phyloP scores from a whole-genome alignment of 2,797 vertebrate species.

The Sebastes minor region DNA sequence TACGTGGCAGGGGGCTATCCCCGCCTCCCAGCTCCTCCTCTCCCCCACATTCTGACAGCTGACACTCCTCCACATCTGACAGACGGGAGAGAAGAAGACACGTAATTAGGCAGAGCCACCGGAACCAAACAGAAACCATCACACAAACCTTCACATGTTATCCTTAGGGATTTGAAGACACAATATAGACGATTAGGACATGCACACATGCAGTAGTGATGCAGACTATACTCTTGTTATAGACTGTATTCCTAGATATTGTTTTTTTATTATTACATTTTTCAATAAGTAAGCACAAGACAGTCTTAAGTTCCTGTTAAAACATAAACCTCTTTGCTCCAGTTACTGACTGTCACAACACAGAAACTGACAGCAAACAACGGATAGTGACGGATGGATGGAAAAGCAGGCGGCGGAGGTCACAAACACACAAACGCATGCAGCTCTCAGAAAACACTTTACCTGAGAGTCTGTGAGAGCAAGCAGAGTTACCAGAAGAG shows the following conservation, averaged over 20 bases:
- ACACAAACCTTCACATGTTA: not conserved
- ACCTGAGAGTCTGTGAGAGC: constrained; percentile 99
- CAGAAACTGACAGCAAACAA: not conserved
- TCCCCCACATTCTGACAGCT: constrained; percentile 84
- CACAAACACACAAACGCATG: constrained; percentile 49
- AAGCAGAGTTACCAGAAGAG: constrained; percentile 94
- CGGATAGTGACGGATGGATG: constrained; percentile 21
- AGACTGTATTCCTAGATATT: not conserved
- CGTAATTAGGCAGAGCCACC: not conserved
- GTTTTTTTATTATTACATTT: not conserved
- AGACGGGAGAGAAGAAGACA: constrained; percentile 2
- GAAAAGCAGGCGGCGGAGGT: constrained; percentile 20
- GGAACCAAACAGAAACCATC: not conserved
- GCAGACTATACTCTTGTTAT: constrained; percentile 3
- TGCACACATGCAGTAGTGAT: constrained; percentile 56
- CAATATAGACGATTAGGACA: constrained; percentile 8
- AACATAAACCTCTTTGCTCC: not conserved
- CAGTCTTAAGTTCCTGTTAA: not conserved
- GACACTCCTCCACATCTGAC: constrained; percentile 93
- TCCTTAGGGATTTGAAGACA: constrained; percentile 6
- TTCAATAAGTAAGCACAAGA: not conserved
- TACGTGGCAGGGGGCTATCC: constrained; percentile 88
- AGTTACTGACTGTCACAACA: constrained; percentile 1
- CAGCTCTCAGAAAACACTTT: constrained; percentile 83
- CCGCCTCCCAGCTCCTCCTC: constrained; percentile 82